Percentiles rank a stretch among this genome's conserved stretches.
phyloP scores from a whole-genome alignment of 2,888 invertebrate species.

The Atethmia centrago region DNA sequence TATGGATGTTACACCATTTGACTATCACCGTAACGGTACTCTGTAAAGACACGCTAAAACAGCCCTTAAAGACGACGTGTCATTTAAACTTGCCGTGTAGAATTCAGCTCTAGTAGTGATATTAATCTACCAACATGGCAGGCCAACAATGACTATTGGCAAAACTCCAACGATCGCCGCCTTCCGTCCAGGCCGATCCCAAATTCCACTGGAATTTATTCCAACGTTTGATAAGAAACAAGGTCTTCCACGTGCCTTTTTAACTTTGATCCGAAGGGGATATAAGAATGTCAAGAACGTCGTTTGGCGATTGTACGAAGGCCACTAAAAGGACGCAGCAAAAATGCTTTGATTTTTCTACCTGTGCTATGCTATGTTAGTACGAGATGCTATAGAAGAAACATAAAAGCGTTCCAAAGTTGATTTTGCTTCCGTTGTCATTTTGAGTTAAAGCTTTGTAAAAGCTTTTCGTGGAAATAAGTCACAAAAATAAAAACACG shows the following conservation, averaged over 20 bases:
- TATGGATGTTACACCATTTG: background rate
- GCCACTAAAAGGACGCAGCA: conserved; percentile 46
- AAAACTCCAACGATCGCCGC: conserved; percentile 79
- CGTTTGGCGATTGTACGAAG: conserved; percentile 35
- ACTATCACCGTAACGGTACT: background rate
- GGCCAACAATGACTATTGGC: conserved; percentile 83
- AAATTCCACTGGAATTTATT: conserved; percentile 77
- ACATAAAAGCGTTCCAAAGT: conserved; percentile 13
- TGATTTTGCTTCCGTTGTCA: background rate
- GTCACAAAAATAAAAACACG: background rate
- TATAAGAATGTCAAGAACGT: conserved; percentile 61
- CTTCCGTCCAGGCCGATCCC: conserved; percentile 66
- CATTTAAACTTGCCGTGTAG: conserved; percentile 70
- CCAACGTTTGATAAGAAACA: conserved; percentile 77
- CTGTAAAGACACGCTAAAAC: background rate
- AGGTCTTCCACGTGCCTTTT: conserved; percentile 65
- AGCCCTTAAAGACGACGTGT: background rate
- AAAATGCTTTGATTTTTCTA: conserved; percentile 62
- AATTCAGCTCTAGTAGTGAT: conserved; percentile 80
- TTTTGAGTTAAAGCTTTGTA: background rate
- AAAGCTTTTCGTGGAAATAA: background rate
- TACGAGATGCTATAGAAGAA: background rate
- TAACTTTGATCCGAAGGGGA: conserved; percentile 64
- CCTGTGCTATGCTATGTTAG: background rate
- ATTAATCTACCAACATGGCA: conserved; percentile 86